phyloP scores from a whole-genome alignment of 2,113 vertebrate species.

The Pachycephala philippinensis region DNA sequence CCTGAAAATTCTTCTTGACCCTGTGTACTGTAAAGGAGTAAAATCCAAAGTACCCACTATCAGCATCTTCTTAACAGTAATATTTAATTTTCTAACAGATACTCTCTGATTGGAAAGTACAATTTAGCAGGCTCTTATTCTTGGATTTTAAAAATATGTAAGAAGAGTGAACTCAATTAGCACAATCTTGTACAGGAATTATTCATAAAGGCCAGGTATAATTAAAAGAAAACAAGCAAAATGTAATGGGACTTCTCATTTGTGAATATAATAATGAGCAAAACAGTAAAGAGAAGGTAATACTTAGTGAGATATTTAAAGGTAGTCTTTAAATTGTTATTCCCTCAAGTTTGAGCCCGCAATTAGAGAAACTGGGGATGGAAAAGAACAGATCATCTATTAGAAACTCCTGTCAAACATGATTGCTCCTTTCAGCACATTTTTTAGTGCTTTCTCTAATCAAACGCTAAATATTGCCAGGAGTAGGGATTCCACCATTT shows the following conservation, averaged over 20 bases:
- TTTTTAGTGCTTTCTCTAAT: constrained; percentile 29
- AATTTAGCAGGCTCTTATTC: background rate
- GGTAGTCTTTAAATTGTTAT: constrained; percentile 15
- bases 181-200: constrained; percentile 11
- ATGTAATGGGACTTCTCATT: background rate
- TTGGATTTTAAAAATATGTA: constrained; percentile 1
- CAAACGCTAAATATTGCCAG: constrained; percentile 25
- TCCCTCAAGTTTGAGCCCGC: constrained; percentile 21
- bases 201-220: constrained; percentile 22
- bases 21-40: background rate
- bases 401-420: background rate
- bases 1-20: background rate
- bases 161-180: constrained; percentile 5
- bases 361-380: background rate
- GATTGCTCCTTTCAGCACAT: constrained; percentile 9
- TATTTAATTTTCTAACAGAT: background rate
- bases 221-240: constrained; percentile 18
- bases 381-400: background rate
- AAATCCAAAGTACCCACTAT: background rate
- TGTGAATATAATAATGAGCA: background rate
- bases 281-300: background rate
- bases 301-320: constrained; percentile 4
- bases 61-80: background rate
- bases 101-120: background rate
- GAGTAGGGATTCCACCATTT: constrained; percentile 9